Conservation (phyloP, 2,797 vertebrate species). For the Peromyscus eremicus region DNA sequence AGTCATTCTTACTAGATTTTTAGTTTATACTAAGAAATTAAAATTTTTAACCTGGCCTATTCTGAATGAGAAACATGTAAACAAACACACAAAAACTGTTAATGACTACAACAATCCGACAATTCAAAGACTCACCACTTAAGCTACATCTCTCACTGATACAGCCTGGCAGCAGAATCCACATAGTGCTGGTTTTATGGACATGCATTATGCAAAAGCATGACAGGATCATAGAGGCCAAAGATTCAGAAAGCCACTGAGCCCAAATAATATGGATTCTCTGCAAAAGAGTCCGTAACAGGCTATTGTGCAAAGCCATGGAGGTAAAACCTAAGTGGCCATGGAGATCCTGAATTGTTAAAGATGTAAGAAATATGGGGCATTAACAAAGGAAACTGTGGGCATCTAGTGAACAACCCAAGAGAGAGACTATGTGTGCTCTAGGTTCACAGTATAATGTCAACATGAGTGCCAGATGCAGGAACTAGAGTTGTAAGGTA, state of each 20-base stretch:
- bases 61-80: slow-evolving; percentile 28
- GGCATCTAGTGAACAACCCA: neutral
- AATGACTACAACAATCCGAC: slow-evolving; percentile 25
- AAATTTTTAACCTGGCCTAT: slow-evolving; percentile 18
- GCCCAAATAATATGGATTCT: neutral
- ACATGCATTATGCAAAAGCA: neutral
- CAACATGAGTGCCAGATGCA: neutral
- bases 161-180: neutral
- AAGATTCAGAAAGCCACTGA: neutral
- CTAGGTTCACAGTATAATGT: neutral
- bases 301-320: neutral
- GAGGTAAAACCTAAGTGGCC: neutral
- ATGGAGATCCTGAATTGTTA: neutral
- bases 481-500: neutral
- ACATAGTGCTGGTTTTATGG: neutral
- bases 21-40: slow-evolving; percentile 29
- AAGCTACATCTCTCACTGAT: neutral
- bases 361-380: neutral
- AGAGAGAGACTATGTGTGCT: neutral
- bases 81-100: slow-evolving; percentile 1
- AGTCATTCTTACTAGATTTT: slow-evolving; percentile 12
- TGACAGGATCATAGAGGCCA: neutral
- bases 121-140: neutral
- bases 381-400: neutral
- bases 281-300: neutral